Conservation (phyloP, 2,888 invertebrate genomes). For the Lepidonotus clava region DNA sequence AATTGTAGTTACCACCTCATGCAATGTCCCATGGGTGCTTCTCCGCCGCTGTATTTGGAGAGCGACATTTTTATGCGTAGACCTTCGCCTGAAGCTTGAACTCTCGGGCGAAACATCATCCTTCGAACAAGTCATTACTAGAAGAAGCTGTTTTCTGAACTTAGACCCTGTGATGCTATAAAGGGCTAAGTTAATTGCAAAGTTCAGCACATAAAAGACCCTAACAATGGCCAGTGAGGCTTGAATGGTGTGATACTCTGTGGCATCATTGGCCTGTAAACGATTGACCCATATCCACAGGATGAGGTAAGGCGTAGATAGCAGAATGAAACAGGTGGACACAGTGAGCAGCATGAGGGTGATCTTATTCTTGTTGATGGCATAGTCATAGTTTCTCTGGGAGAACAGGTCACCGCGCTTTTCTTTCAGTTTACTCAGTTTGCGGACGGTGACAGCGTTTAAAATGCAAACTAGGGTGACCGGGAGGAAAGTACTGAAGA, state of each 20-base stretch:
- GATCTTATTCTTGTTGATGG: conserved; percentile 15
- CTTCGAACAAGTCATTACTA: background rate
- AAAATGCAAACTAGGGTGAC: conserved; percentile 2
- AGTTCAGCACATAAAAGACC: conserved; percentile 45
- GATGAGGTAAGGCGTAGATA: conserved; percentile 31
- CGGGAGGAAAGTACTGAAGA: background rate
- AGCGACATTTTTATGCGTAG: background rate
- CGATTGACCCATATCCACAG: background rate
- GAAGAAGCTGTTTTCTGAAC: background rate
- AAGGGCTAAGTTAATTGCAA: conserved; percentile 20
- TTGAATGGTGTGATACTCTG: conserved; percentile 10
- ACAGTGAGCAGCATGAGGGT: conserved; percentile 17
- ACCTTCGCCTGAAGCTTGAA: background rate
- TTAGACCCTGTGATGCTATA: conserved; percentile 34
- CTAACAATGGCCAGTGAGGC: background rate
- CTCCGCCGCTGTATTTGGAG: conserved; percentile 5
- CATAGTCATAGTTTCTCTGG: background rate
- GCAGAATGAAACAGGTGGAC: background rate
- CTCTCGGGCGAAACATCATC: background rate
- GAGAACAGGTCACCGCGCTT: background rate
- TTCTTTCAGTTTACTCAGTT: background rate
- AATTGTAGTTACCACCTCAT: background rate
- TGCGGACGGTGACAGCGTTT: background rate
- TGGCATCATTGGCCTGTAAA: background rate
- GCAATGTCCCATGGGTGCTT: background rate